These are phyloP conservation scores for Zaprionus capensis DNA, from an alignment of 1,140 invertebrate genomes.

Conservation along the genomic window DNA sequence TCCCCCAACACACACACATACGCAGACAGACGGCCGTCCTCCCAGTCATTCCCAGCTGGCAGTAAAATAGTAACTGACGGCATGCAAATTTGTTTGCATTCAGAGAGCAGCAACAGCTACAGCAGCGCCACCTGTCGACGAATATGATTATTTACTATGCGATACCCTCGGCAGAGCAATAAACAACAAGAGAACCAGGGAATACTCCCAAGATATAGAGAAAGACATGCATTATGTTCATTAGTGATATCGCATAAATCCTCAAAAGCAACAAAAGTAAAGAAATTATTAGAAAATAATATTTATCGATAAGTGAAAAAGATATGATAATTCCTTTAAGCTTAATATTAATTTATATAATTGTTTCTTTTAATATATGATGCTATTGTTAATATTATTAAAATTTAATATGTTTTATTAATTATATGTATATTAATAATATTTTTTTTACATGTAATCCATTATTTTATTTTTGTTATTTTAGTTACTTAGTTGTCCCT, in stretches of 20 bases:
- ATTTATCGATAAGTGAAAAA: neutral
- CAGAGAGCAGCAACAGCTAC: constrained; percentile 46
- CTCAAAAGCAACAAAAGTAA: neutral
- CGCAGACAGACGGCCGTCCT: neutral
- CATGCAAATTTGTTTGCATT: constrained; percentile 83
- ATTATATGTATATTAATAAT: too few relatives aligned
- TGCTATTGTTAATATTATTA: too few relatives aligned
- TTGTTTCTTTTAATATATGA: too few relatives aligned
- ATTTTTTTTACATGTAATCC: too few relatives aligned
- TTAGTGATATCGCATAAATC: neutral
- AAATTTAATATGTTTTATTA: too few relatives aligned
- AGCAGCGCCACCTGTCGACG: constrained; percentile 31
- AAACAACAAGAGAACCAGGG: neutral
- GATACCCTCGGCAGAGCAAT: constrained; percentile 27
- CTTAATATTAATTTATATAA: too few relatives aligned
- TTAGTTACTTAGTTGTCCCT: too few relatives aligned
- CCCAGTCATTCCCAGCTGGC: constrained; percentile 67
- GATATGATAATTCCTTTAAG: too few relatives aligned
- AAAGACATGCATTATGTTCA: neutral
- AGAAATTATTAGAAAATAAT: neutral
- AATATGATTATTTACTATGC: constrained; percentile 13
- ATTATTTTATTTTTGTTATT: too few relatives aligned
- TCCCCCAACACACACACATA: neutral
- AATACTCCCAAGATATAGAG: neutral
- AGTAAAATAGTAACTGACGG: constrained; percentile 83